Conservation (phyloP, 2,888 invertebrate species). For the Pegoplata infirma region DNA sequence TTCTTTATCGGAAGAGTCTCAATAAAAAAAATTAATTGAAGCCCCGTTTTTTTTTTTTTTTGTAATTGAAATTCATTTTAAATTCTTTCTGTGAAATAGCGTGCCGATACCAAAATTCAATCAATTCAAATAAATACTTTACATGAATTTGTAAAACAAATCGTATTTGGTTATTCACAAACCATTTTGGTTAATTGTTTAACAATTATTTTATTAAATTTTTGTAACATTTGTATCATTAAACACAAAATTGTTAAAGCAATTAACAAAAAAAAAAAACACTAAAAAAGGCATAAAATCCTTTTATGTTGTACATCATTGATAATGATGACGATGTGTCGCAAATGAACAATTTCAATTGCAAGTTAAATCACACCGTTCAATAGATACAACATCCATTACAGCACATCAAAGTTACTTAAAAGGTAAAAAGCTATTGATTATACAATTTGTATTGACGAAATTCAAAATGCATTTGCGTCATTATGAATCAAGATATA, state of each 20-base stretch:
- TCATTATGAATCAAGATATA: slow-evolving; percentile 4
- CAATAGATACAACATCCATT: not conserved
- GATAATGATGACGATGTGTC: slow-evolving; percentile 4
- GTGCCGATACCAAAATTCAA: too few relatives aligned
- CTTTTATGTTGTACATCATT: slow-evolving; percentile 13
- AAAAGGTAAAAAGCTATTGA: slow-evolving; percentile 12
- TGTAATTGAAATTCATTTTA: too few relatives aligned
- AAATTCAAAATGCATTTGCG: slow-evolving; percentile 25
- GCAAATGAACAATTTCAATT: not conserved
- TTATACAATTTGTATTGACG: slow-evolving; percentile 18
- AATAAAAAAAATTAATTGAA: too few relatives aligned
- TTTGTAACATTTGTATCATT: not conserved
- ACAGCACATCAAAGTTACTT: not conserved
- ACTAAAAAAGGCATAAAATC: slow-evolving; percentile 17
- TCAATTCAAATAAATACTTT: too few relatives aligned
- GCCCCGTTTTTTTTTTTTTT: too few relatives aligned
- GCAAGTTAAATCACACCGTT: not conserved
- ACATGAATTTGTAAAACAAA: too few relatives aligned
- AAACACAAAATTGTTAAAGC: not conserved
- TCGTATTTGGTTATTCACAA: too few relatives aligned
- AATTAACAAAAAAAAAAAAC: too few relatives aligned
- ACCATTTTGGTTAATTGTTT: not conserved
- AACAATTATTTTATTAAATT: not conserved
- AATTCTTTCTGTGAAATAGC: too few relatives aligned
- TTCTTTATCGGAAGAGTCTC: too few relatives aligned